Conservation (phyloP, 2,113 vertebrate species). For the Embiotoca jacksoni region DNA sequence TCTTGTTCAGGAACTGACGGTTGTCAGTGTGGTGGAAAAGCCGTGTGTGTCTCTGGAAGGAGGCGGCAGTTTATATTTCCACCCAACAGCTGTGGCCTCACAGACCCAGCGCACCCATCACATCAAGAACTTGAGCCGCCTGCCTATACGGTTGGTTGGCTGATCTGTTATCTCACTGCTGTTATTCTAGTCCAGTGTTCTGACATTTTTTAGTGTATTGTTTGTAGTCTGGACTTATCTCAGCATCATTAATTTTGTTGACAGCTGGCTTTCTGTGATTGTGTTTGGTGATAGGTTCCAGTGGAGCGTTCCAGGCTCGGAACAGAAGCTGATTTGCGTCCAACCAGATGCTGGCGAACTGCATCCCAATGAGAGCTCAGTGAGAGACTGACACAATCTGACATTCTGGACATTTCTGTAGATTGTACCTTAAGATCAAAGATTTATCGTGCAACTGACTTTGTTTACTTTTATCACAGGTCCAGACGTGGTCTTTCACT, state of each 20-base stretch:
- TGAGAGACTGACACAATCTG: constrained; percentile 70
- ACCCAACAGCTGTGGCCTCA: constrained; percentile 86
- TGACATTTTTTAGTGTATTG: constrained; percentile 20
- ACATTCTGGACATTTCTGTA: constrained; percentile 2
- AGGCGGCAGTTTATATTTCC: constrained; percentile 87
- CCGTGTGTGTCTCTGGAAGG: constrained; percentile 85
- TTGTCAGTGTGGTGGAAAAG: constrained; percentile 85
- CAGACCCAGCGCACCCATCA: constrained; percentile 78
- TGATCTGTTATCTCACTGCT: constrained; percentile 8
- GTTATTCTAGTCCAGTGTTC: constrained; percentile 13
- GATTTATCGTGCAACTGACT: background rate
- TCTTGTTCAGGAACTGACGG: constrained; percentile 84
- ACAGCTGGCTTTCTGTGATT: constrained; percentile 43
- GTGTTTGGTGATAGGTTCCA: constrained; percentile 79
- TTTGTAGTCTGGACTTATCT: constrained; percentile 20
- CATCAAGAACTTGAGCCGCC: constrained; percentile 87
- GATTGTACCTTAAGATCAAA: background rate
- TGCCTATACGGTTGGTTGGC: constrained; percentile 81
- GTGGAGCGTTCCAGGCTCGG: constrained; percentile 86
- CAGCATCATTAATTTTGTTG: constrained; percentile 16
- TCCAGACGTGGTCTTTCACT: constrained; percentile 90
- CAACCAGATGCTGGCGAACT: constrained; percentile 86
- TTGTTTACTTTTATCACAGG: constrained; percentile 75
- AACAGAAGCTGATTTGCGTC: constrained; percentile 85
- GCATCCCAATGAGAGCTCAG: constrained; percentile 89